Evolutionary conservation across 2,113 vertebrate species (phyloP).

Genomic region (Corythornis vintsioides): DNA sequence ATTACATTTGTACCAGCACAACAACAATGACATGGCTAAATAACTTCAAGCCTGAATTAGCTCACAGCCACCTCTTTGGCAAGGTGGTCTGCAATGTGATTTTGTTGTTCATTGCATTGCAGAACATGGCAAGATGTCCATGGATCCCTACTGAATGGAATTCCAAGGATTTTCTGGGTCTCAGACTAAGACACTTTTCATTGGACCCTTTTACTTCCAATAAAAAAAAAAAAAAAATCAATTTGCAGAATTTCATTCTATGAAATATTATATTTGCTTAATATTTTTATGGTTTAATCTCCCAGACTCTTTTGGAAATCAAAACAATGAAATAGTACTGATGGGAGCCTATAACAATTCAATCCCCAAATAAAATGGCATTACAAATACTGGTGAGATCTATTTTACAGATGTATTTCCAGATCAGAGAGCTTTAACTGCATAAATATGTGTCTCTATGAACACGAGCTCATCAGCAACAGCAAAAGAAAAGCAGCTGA

Average conservation of each 20-base stretch:
- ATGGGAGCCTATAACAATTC: background rate
- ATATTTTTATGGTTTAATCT: background rate
- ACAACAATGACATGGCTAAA: background rate
- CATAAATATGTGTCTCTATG: background rate
- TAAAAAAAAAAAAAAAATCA: background rate
- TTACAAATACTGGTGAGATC: background rate
- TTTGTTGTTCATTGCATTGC: rapidly evolving
- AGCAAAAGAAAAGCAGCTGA: background rate
- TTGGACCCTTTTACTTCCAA: background rate
- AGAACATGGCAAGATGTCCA: background rate
- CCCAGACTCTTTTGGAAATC: background rate
- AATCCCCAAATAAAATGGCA: background rate
- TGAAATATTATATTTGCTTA: background rate
- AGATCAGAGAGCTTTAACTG: background rate
- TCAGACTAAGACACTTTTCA: background rate
- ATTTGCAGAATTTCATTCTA: background rate
- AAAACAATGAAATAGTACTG: background rate
- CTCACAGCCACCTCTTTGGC: background rate
- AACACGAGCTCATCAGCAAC: background rate
- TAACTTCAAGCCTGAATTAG: background rate
- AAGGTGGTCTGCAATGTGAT: background rate
- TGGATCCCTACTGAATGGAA: background rate
- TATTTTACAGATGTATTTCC: background rate
- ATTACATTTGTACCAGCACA: background rate
- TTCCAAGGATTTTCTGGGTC: background rate